phyloP scores from a whole-genome alignment of 1,140 invertebrate genomes.

The Caenorhabditis inopinata region DNA sequence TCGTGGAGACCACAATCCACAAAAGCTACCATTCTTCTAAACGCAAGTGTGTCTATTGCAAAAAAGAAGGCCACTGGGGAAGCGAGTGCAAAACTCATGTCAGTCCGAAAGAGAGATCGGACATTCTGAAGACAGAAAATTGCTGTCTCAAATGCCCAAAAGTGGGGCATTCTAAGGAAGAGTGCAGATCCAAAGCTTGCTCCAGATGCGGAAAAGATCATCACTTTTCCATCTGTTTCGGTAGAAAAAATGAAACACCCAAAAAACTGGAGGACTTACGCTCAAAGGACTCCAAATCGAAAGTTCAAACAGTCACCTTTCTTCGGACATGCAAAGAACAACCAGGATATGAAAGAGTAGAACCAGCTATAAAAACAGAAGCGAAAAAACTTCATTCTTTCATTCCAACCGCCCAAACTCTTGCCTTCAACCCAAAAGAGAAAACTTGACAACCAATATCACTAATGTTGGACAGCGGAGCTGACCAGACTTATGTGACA shows the following conservation, averaged over 20 bases:
- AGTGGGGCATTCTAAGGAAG: no score
- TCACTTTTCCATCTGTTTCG: not conserved
- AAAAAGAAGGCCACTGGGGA: not conserved
- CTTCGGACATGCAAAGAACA: no score
- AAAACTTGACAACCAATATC: not conserved
- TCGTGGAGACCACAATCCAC: not conserved
- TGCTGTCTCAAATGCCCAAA: not conserved
- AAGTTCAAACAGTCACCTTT: not conserved
- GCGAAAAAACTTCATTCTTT: not conserved
- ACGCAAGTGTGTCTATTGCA: not conserved
- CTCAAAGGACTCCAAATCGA: not conserved
- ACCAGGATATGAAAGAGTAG: no score
- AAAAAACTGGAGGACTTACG: not conserved
- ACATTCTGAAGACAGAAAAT: not conserved
- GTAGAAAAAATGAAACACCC: not conserved
- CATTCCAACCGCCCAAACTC: not conserved
- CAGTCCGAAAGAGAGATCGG: not conserved
- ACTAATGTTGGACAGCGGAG: not conserved
- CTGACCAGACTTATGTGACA: not conserved
- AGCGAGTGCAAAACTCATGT: not conserved
- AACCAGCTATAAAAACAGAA: no score
- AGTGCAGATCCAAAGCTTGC: no score
- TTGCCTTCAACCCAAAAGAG: not conserved
- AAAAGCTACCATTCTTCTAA: no score
- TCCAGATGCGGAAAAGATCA: no score